Evolutionary conservation across 2,113 vertebrate species (phyloP), one percentile per base, ranked within the genome.

Genomic region (Opisthocomus hoazin): DNA sequence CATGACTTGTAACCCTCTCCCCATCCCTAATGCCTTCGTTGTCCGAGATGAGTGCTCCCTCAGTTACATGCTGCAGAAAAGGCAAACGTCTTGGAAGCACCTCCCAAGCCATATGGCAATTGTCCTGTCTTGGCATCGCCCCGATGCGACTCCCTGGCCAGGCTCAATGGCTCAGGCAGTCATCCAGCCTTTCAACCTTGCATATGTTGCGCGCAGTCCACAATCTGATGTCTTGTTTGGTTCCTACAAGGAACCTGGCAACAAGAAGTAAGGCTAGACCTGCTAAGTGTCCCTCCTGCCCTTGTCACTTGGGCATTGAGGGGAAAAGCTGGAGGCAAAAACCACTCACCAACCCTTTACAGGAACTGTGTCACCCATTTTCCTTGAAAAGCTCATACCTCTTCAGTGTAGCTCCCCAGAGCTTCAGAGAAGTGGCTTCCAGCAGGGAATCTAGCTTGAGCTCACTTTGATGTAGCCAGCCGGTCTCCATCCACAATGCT

Each of bases 341-440:
- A 1, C 0, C 36, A 18, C 13, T 26, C 26, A 2, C 7, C 16
- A 43, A 10, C 22, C 54, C 46, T 56, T 56, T 10, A 19, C 1
- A 39, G 20, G n/a, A 78, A 15, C 0, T 0, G 2, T 3, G 5
- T 11, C 19, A 32, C 32, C 10, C 12, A 26, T 53, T 54, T 46
- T 32, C 29, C 46, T 63, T 37, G 30, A 66, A 46, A 64, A 87
- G 24, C 11, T 87, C 64, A 86, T 73, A 10, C 8, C 9, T 51
- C 48, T 73, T 61, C 58, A 24, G 0, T 2, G 14, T 18, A 43
- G 17, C 12, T 43, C 17, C 30, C 30, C 24, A 50, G 27, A 60
- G 34, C 12, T 48, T 79, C 45, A 50, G 30, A 19, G 46, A 80
- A 73, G 22, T 39, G 27, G 3, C 36, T 76, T 76, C 57, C 39